Base-by-base conservation (phyloP, 2,888 invertebrate species). In the Nineta flava region DNA sequence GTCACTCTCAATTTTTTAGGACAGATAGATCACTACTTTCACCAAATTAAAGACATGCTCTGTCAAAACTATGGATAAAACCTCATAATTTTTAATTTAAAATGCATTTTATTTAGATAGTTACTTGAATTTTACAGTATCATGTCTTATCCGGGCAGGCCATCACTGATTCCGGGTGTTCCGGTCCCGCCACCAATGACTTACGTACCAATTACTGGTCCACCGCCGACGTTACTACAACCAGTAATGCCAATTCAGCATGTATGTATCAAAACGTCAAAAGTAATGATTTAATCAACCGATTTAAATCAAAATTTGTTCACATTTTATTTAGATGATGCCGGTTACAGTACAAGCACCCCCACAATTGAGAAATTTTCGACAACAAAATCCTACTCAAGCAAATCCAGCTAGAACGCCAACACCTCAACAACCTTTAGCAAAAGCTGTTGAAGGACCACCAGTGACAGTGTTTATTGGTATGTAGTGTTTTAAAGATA, bases 391-490 rank as follows among this genome's bases (percentile, higher is more conserved):
- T 65, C 43, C 67, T n/a, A 41, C 19, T 32, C 17, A 26, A n/a
- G 21, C 34, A 26, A 48, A 46, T 34, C 51, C 48, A 45, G 51
- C 50, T 51, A 31, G 45, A 65, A 46, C 64, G 12, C 46, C 49
- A 15, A 46, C 40, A 13, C 13, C 46, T 10, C 42, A 47, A 40
- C 51, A 44, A 35, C 53, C 65, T 48, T 65, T 65, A 52, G 57
- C 64, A 49, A 65, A 65, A 51, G 63, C 63, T 54, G 56, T 61
- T 48, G 80, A 81, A 47, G 91, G 92, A 0, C 94, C 95, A 1
- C 83, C 92, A 1, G 93, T 97, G 34, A 97, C 97, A 1, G 95
- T 97, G 2, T 97, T 97, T 72, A 90, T 97, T 46, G 96, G 96
- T 78, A 64, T 61, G 64, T 61, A 16, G 34, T 49, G 34, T 17